These are phyloP conservation scores for Nyctereutes procyonoides DNA, from an alignment of 2,113 vertebrate species.

Conservation along the genomic window DNA sequence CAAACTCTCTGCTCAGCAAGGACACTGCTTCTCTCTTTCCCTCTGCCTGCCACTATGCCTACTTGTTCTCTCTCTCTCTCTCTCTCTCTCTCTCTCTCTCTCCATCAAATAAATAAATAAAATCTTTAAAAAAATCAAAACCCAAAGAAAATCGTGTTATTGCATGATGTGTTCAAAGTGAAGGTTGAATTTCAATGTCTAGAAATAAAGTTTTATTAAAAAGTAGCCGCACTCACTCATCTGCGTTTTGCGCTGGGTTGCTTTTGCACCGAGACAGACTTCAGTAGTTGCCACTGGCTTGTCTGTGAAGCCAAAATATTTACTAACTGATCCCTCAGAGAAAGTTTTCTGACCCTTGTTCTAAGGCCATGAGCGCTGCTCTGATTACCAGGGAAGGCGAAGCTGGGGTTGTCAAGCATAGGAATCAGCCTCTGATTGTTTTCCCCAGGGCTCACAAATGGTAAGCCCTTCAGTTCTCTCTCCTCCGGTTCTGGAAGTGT, in stretches of 20 bases:
- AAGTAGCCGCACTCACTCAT: neutral
- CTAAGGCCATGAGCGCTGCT: neutral
- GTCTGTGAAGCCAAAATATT: neutral
- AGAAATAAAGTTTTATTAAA: neutral
- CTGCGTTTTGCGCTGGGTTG: neutral
- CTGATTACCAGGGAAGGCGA: neutral
- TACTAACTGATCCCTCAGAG: neutral
- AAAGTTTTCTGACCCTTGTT: neutral
- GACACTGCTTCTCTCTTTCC: no score
- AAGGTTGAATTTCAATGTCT: neutral
- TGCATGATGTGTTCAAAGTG: neutral
- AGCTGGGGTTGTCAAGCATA: neutral
- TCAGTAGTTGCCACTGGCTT: neutral
- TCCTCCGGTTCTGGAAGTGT: slow-evolving; percentile 50
- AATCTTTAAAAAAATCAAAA: neutral
- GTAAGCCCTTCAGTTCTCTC: neutral
- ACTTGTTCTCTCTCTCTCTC: no score
- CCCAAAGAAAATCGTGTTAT: neutral
- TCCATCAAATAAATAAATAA: no score
- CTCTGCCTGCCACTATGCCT: no score
- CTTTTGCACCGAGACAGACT: neutral
- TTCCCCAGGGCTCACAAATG: neutral
- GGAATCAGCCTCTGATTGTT: neutral
- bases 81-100: no score
- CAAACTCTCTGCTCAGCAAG: no score